Evolutionary conservation across 2,113 vertebrate genomes (phyloP).

Genomic region (Bostrychus sinensis): DNA sequence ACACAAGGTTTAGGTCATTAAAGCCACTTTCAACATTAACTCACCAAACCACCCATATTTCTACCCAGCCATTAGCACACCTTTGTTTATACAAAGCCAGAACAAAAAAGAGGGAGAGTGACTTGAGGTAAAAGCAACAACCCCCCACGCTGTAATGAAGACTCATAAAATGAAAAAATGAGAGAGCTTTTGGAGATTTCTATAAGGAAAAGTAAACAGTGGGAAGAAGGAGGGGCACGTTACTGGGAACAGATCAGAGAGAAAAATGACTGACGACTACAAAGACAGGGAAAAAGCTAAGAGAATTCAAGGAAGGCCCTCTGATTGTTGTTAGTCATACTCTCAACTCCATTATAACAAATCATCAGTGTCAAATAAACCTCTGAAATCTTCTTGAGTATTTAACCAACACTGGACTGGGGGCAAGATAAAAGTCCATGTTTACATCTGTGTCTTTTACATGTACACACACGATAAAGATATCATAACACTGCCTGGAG

Average conservation of each 20-base stretch:
- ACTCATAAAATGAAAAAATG: constrained; percentile 21
- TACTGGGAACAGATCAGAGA: constrained; percentile 59
- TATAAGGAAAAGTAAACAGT: constrained; percentile 56
- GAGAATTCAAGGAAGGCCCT: constrained; percentile 51
- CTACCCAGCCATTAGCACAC: constrained; percentile 39
- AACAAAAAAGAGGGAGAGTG: constrained; percentile 2
- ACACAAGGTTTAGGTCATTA: constrained; percentile 33
- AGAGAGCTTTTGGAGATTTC: constrained; percentile 26
- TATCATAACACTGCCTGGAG: constrained; percentile 55
- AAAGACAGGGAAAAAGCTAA: constrained; percentile 51
- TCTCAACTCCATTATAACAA: constrained; percentile 54
- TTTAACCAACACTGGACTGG: constrained; percentile 9
- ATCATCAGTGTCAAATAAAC: constrained; percentile 71
- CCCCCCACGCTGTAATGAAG: constrained; percentile 20
- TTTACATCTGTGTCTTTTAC: constrained; percentile 48
- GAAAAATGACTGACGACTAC: constrained; percentile 39
- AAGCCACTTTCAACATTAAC: constrained; percentile 29
- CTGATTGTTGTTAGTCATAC: constrained; percentile 19
- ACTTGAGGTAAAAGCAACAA: constrained; percentile 16
- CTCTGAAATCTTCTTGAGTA: constrained; percentile 24
- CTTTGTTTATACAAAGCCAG: constrained; percentile 43
- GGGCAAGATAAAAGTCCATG: constrained; percentile 60
- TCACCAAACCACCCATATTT: constrained; percentile 18
- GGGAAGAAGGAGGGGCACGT: constrained; percentile 36
- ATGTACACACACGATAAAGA: constrained; percentile 66